Evolutionary conservation across 2,113 vertebrate genomes (phyloP).

Genomic region (Brachypteracias leptosomus): DNA sequence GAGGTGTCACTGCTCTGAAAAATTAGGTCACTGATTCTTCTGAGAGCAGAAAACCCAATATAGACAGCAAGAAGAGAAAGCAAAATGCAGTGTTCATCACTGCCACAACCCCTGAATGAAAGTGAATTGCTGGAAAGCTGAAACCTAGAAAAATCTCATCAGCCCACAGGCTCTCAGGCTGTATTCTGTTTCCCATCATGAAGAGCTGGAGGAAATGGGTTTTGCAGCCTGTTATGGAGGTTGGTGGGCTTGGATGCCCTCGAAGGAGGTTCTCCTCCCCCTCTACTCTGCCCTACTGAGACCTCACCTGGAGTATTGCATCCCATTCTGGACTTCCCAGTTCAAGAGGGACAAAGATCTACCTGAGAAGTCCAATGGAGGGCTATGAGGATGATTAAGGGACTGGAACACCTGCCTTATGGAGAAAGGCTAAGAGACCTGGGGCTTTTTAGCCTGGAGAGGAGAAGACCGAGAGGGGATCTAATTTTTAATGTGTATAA

Average conservation of each 20-base stretch:
- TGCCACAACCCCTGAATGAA: neutral
- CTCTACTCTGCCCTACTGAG: no score
- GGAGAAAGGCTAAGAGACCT: no score
- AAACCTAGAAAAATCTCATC: neutral
- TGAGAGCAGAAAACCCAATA: neutral
- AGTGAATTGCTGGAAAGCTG: neutral
- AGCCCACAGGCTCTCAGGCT: neutral
- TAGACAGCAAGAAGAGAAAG: neutral
- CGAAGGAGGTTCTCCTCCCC: no score
- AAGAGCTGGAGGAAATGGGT: neutral
- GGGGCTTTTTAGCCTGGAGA: no score
- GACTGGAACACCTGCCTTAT: no score
- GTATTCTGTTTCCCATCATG: neutral
- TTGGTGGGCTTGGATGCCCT: neutral
- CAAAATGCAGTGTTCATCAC: neutral
- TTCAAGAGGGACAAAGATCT: no score
- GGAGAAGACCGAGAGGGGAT: no score
- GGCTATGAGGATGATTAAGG: no score
- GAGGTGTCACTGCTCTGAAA: neutral
- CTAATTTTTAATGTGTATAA: no score
- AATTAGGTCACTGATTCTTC: neutral
- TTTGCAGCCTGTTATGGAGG: neutral
- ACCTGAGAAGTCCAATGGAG: no score
- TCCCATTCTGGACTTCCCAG: no score
- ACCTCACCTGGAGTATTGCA: no score